Evolutionary conservation across 2,888 invertebrate genomes (phyloP), one percentile per base, ranked within the genome.

Genomic region (Iselma pallidipennis): DNA sequence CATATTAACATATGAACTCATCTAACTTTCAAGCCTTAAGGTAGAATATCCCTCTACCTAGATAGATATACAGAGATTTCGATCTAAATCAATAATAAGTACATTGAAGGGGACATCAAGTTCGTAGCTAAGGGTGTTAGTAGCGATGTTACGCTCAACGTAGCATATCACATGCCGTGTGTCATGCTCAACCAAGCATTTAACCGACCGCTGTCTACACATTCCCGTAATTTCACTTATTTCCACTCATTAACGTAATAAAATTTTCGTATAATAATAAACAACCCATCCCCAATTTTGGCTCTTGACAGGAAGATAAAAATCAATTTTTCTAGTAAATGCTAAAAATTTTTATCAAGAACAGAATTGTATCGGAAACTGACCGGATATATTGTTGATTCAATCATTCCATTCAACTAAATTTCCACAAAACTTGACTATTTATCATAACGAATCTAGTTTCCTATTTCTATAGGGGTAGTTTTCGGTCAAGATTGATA

Each of bases 51-150:
- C n/a, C 14, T 26, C 23, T 37, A 5, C 16, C 10, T 4, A 14
- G 16, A 25, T 19, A 45, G 0, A 26, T 19, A 37, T 23, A 65
- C 59, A 61, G 61, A 53, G 65, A 65, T 65, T 71, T 70, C 69
- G 69, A 69, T 70, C 68, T 72, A 66, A 69, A 71, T 71, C 70
- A 66, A 56, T 61, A 66, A 71, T 71, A 66, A 62, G 57, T 55
- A 55, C 61, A 63, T 62, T 58, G 62, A 58, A 58, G 62, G 59
- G 52, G 55, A 55, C 55, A 31, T 21, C 21, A 55, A 52, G 59
- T 63, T 59, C 12, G 50, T 29, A 50, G 50, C 50, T 16, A 26
- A 55, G 67, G 64, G 67, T 64, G 69, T 66, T 60, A 52, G 63
- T 57, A 45, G 61, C 61, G 64, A 69, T 71, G 66, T 65, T 65